Evolutionary conservation across 1,140 invertebrate genomes (phyloP).

Genomic region (Oscheius sp.): DNA sequence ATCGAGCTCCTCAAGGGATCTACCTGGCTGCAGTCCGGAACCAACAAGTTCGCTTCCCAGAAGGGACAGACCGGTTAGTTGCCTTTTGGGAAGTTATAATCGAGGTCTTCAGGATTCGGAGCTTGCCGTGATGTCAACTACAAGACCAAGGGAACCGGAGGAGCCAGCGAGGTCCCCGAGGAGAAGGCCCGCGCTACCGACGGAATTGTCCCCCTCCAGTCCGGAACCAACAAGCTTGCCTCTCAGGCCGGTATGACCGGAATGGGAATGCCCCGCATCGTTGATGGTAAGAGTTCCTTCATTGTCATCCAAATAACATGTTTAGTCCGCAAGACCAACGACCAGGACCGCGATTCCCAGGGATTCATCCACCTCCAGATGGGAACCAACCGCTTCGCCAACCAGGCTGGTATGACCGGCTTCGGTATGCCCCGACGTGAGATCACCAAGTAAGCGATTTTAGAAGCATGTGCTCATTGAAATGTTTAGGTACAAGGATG

Average conservation of each 20-base stretch:
- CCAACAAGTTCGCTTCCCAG: constrained; percentile 61
- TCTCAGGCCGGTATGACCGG: constrained; percentile 57
- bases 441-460: constrained; percentile 56
- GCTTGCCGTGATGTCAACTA: constrained; percentile 60
- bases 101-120: constrained; percentile 48
- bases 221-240: constrained; percentile 47
- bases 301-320: not conserved
- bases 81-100: not conserved
- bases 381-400: constrained; percentile 60
- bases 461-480: not conserved
- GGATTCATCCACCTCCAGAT: constrained; percentile 60
- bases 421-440: constrained; percentile 60
- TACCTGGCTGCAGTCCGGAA: constrained; percentile 60
- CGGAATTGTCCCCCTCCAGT: constrained; percentile 58
- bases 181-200: constrained; percentile 61
- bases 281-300: constrained; percentile 48
- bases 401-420: constrained; percentile 59
- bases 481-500: constrained; percentile 48
- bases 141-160: constrained; percentile 59
- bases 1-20: constrained; percentile 55
- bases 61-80: constrained; percentile 54
- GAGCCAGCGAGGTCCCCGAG: constrained; percentile 57
- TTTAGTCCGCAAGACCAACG: constrained; percentile 56
- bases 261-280: constrained; percentile 61
- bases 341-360: constrained; percentile 59